Evolutionary conservation across 1,140 invertebrate genomes (phyloP).

Genomic region (Trichonephila inaurata): DNA sequence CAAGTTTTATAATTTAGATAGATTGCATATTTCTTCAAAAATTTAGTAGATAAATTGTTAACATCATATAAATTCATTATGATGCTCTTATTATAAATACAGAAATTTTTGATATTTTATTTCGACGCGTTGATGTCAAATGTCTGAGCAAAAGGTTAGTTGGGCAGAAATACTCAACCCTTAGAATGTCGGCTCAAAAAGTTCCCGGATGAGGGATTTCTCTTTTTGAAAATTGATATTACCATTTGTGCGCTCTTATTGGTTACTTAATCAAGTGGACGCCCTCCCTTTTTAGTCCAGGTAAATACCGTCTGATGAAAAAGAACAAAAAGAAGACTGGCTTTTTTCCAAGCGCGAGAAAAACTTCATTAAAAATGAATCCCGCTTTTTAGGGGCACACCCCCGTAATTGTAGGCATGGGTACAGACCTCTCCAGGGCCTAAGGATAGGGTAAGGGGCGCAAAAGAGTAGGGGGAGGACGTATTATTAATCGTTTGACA

Average conservation of each 20-base stretch:
- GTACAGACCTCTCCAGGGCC: slow-evolving; percentile 36
- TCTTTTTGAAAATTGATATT: neutral
- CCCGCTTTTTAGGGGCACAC: slow-evolving; percentile 66
- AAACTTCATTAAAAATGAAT: slow-evolving; percentile 68
- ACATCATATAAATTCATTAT: no score
- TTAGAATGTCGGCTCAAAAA: neutral
- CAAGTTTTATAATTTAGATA: no score
- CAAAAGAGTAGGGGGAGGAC: slow-evolving; percentile 14
- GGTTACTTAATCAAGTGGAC: slow-evolving; percentile 34
- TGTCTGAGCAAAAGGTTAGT: no score
- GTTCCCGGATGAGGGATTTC: neutral
- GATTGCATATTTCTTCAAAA: no score
- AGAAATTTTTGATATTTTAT: no score
- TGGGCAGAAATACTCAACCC: no score
- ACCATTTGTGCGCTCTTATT: slow-evolving; percentile 5
- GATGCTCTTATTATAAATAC: no score
- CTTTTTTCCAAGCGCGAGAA: slow-evolving; percentile 66
- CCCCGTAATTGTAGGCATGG: slow-evolving; percentile 57
- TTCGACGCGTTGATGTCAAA: no score
- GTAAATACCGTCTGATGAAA: slow-evolving; percentile 21
- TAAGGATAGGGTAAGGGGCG: slow-evolving; percentile 27
- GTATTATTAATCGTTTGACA: slow-evolving; percentile 67
- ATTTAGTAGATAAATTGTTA: no score
- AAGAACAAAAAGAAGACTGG: slow-evolving; percentile 28
- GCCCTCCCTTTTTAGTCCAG: slow-evolving; percentile 18